A percentile compares a stretch with the other conserved stretches of the same genome.
These are phyloP conservation scores for Aldabrachelys gigantea DNA, from an alignment of 2,113 vertebrate species.

Conservation along the genomic window DNA sequence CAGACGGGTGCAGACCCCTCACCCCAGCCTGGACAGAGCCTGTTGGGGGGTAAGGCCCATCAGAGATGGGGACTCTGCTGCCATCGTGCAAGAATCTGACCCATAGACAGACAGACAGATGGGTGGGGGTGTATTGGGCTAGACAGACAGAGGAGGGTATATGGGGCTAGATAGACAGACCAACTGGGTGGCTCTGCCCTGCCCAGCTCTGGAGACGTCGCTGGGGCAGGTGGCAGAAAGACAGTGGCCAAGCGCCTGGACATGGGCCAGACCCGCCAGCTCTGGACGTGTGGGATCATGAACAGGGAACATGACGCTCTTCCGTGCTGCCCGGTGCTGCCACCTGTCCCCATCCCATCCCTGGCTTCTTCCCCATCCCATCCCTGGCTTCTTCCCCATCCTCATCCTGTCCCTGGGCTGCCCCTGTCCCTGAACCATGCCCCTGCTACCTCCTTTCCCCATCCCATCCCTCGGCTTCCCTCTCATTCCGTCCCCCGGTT, in stretches of 20 bases:
- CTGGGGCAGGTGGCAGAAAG: not conserved
- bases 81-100: no score
- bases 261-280: not conserved
- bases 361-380: no score
- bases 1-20: not conserved
- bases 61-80: no score
- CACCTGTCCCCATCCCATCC: no score
- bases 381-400: no score
- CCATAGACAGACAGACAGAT: not conserved
- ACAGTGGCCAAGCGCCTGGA: not conserved
- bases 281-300: not conserved
- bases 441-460: no score
- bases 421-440: no score
- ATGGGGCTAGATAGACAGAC: not conserved
- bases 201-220: not conserved
- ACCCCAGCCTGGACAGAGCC: not conserved
- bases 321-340: not conserved
- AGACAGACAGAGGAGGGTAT: not conserved
- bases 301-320: not conserved
- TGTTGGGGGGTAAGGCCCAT: no score
- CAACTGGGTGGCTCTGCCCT: not conserved
- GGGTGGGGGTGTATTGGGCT: not conserved
- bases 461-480: no score
- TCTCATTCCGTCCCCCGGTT: no score
- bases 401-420: no score